A percentile compares a stretch with the other conserved stretches of the same genome.
Conservation (phyloP, 1,140 invertebrate species). For the Sitophilus oryzae region DNA sequence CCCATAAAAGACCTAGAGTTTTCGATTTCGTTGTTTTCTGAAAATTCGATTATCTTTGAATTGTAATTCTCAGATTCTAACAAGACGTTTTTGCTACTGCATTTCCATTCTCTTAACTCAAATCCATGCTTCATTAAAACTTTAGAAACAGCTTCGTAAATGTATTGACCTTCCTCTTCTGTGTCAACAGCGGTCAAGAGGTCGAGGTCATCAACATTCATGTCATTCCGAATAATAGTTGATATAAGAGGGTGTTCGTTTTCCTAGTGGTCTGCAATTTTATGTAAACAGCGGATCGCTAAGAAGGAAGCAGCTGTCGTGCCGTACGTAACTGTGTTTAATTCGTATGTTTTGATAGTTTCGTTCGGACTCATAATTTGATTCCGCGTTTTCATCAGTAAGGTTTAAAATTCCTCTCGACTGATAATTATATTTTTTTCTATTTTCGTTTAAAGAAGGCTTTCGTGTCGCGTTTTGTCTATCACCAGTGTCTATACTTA, state of each 20-base stretch:
- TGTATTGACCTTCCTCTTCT: slow-evolving; percentile 24
- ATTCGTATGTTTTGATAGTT: slow-evolving; percentile 30
- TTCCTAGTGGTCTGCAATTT: slow-evolving; percentile 27
- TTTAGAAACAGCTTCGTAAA: slow-evolving; percentile 29
- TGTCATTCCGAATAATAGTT: slow-evolving; percentile 18
- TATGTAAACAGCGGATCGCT: slow-evolving; percentile 25
- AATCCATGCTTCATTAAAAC: slow-evolving; percentile 42
- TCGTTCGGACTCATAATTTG: too few species aligned
- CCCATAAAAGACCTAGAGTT: too few species aligned
- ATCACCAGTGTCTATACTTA: too few species aligned
- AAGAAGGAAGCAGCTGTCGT: slow-evolving; percentile 30
- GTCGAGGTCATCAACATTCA: slow-evolving; percentile 38
- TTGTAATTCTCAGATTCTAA: too few species aligned
- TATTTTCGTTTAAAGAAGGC: too few species aligned
- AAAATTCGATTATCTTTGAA: too few species aligned
- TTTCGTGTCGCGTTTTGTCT: too few species aligned
- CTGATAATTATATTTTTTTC: too few species aligned
- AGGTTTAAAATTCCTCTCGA: too few species aligned
- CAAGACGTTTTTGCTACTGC: too few species aligned
- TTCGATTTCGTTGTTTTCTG: too few species aligned
- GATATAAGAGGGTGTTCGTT: slow-evolving; percentile 25
- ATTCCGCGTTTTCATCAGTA: too few species aligned
- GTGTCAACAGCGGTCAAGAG: slow-evolving; percentile 25
- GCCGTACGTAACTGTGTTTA: slow-evolving; percentile 35
- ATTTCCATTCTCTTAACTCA: slow-evolving; percentile 42